Evolutionary conservation across 1,140 invertebrate genomes (phyloP).

Genomic region (Drosophila navojoa): DNA sequence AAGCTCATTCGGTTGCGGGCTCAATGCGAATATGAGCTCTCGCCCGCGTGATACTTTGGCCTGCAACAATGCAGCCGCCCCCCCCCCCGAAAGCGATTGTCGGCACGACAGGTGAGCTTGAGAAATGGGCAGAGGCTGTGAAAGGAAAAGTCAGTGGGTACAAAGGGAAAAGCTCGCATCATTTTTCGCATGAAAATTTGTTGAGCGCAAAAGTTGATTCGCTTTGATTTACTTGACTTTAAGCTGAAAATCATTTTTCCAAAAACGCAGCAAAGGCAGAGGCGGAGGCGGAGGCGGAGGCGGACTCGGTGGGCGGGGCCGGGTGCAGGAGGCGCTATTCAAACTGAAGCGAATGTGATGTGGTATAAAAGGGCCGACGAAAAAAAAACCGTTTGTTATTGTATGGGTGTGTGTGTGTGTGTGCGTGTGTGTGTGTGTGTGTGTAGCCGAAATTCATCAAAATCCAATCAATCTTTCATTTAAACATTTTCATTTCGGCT

Average conservation of each 20-base stretch:
- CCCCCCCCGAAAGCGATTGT: not conserved
- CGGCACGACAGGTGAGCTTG: not conserved
- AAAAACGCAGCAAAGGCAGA: too few relatives aligned
- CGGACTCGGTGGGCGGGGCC: not conserved
- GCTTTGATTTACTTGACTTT: constrained; percentile 68
- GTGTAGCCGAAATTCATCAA: constrained; percentile 76
- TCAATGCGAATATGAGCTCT: constrained; percentile 10
- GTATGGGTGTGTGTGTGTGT: constrained; percentile 15
- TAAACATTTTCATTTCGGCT: constrained; percentile 80
- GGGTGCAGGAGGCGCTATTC: constrained; percentile 22
- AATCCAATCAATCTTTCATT: constrained; percentile 81
- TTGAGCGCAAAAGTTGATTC: constrained; percentile 28
- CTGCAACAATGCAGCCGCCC: constrained; percentile 12
- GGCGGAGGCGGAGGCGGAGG: not conserved
- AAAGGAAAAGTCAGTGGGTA: constrained; percentile 10
- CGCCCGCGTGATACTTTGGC: not conserved
- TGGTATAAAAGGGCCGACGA: constrained; percentile 27
- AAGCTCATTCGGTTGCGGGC: not conserved
- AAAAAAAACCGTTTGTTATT: constrained; percentile 16
- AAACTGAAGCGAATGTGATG: constrained; percentile 12
- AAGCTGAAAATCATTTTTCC: constrained; percentile 58
- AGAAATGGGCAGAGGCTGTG: not conserved
- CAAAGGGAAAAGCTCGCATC: constrained; percentile 31
- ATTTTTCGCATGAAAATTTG: constrained; percentile 21
- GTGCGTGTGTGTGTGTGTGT: constrained; percentile 36